These are phyloP conservation scores for Sepioteuthis lessoniana DNA, from an alignment of 2,888 invertebrate genomes.

Conservation along the genomic window DNA sequence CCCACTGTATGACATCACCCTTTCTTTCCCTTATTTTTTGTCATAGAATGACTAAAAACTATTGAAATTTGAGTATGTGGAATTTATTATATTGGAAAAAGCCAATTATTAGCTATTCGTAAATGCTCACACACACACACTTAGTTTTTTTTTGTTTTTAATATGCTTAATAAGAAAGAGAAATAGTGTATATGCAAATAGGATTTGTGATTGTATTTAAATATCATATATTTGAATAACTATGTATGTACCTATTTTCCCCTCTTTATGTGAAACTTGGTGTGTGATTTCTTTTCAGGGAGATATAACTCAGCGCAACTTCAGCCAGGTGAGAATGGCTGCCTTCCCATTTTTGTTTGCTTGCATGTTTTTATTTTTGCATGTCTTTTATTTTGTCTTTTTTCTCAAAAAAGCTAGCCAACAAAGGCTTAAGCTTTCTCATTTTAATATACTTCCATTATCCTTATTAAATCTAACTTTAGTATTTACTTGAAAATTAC, in stretches of 20 bases:
- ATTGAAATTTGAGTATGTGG: background rate
- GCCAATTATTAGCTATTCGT: background rate
- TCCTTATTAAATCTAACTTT: no score
- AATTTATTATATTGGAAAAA: background rate
- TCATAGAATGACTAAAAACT: background rate
- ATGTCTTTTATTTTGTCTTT: background rate
- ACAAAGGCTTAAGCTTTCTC: no score
- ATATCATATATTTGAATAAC: background rate
- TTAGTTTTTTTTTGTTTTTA: background rate
- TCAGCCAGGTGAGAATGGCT: slow-evolving; percentile 38
- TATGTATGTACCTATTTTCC: background rate
- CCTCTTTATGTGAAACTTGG: background rate
- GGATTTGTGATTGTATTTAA: background rate
- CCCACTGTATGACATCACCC: no score
- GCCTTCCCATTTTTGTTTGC: background rate
- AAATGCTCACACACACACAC: no score
- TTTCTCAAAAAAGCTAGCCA: background rate
- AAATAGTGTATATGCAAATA: background rate
- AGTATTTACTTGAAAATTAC: no score
- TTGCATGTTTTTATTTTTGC: background rate
- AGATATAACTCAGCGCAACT: slow-evolving; percentile 43
- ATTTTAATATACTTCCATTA: no score
- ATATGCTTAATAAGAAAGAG: background rate
- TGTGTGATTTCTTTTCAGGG: slow-evolving; percentile 43
- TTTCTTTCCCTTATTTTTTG: no score